Base-by-base conservation (phyloP, 2,113 vertebrate species). In the Perca flavescens region DNA sequence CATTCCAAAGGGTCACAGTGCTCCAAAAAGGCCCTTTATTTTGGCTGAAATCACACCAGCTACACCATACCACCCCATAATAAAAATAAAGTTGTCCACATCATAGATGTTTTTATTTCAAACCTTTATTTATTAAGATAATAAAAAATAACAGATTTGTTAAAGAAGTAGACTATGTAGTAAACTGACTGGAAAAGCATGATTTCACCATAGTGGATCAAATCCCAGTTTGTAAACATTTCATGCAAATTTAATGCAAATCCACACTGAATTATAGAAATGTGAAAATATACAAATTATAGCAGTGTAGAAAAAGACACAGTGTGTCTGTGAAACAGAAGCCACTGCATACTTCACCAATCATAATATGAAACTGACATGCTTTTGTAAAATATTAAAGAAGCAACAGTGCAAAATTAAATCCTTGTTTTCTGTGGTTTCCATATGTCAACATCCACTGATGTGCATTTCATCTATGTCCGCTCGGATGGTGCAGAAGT, bases 391-490 rank as follows among this genome's bases (percentile, higher is more conserved):
- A 77, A 78, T 54, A 77, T 79, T 53, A 58, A 82, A 83, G 53
- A 68, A 64, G 62, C 2, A 57, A 28, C 5, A 47, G 28, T 63
- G 60, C 34, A 58, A 68, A 76, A 43, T 40, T 22, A 46, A 79
- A 71, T 64, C 10, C 57, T 22, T 62, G 60, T 80, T 80, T 71
- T 70, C 19, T 60, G 54, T 56, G 14, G 36, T 83, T 88, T 89
- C 74, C 80, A 80, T 69, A 57, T 84, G 85, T 91, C 85, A 91
- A 86, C 86, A 88, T 63, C 75, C 68, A 74, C 76, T 81, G 71
- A 83, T 84, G 69, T 82, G 74, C 66, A 74, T 90, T 92, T 85
- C 62, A 82, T 84, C 84, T 72, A 10, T 78, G 74, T 82, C 86
- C 17, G 50, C 78, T 78, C 31, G 17, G 84, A 80, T 62, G 77